Evolutionary conservation across 2,113 vertebrate genomes (phyloP).

Genomic region (Microcebus tavaratra): DNA sequence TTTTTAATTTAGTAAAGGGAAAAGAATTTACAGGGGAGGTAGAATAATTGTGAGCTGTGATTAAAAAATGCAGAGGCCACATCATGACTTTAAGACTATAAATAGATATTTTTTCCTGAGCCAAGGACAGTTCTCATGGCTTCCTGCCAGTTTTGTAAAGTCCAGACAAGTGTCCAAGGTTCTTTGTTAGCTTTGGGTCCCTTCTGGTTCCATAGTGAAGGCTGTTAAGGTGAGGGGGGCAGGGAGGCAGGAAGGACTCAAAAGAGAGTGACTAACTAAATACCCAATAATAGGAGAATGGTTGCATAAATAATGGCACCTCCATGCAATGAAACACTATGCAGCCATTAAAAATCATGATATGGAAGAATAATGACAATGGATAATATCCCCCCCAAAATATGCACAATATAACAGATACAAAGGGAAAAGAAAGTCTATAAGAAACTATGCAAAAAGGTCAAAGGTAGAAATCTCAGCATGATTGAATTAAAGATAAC

Average conservation of each 20-base stretch:
- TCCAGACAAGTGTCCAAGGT: not conserved
- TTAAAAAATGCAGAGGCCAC: slow-evolving; percentile 12
- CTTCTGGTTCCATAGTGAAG: not conserved
- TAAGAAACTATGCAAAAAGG: not conserved
- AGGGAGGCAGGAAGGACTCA: not conserved
- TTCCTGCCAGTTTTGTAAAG: not conserved
- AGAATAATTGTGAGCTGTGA: slow-evolving; percentile 42
- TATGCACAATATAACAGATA: not conserved
- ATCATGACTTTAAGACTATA: slow-evolving; percentile 36
- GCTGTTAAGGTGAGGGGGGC: not conserved
- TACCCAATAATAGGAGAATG: not conserved
- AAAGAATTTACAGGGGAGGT: slow-evolving; percentile 30
- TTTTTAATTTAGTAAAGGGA: slow-evolving; percentile 38
- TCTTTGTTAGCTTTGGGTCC: not conserved
- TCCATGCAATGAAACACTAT: not conserved
- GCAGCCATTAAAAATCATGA: not conserved
- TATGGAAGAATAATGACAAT: not conserved
- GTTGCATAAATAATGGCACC: not conserved
- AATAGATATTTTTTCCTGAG: slow-evolving; percentile 1
- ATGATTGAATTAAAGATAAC: not conserved
- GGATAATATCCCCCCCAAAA: not conserved
- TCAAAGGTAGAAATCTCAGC: not conserved
- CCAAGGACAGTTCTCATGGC: not conserved
- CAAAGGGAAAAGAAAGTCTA: not conserved
- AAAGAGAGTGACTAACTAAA: not conserved